Conservation (phyloP, 2,113 vertebrate species). For the Manacus vitellinus region DNA sequence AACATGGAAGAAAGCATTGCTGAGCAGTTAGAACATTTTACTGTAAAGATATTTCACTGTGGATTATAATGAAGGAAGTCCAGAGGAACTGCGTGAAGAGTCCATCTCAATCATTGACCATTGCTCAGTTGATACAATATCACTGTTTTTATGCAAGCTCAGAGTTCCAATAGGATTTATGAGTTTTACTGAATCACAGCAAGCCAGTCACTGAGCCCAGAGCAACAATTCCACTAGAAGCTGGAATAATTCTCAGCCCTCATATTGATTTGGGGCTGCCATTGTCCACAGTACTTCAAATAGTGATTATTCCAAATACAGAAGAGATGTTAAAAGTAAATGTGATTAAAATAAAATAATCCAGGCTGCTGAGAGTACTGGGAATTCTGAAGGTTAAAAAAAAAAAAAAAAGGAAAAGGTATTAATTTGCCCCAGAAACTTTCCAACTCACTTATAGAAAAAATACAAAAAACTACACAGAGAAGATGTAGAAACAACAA, state of each 20-base stretch:
- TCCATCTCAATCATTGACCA: rapidly evolving
- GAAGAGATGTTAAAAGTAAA: not conserved
- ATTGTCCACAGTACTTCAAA: not conserved
- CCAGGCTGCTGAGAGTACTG: not conserved
- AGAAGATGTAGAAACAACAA: not conserved
- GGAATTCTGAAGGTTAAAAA: not conserved
- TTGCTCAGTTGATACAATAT: not conserved
- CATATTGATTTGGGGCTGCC: not conserved
- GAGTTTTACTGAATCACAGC: not conserved
- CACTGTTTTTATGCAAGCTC: not conserved
- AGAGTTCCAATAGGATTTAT: not conserved
- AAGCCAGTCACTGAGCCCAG: not conserved
- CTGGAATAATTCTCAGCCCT: not conserved
- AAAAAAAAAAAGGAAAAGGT: not conserved
- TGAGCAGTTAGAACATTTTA: not conserved
- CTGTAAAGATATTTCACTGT: not conserved
- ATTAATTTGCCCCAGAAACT: not conserved
- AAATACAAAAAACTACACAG: not conserved
- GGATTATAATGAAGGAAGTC: not conserved
- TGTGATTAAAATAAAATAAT: not conserved
- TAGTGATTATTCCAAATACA: not conserved
- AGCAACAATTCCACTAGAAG: not conserved
- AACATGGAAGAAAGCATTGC: not conserved
- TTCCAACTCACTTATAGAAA: not conserved
- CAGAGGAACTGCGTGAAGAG: not conserved